Evolutionary conservation across 2,113 vertebrate species (phyloP), one percentile per base, ranked within the genome.

Genomic region (Piaya cayana): DNA sequence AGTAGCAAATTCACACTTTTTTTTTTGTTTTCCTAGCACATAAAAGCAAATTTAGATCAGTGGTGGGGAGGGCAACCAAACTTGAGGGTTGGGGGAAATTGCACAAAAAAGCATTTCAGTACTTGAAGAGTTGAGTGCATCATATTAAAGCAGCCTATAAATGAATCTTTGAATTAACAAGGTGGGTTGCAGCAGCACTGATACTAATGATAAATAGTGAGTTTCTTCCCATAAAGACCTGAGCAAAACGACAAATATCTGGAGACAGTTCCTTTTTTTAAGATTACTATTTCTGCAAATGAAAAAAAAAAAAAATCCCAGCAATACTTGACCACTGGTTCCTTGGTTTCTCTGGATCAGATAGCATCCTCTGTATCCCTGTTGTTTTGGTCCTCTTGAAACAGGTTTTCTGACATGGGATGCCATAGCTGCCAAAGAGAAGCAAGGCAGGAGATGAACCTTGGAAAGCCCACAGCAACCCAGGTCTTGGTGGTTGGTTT

Each of bases 1-100:
- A 96, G 89, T 88, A 81, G 77, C 83, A 94, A 80, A 91, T 95
- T 97, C 92, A 96, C 94, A 91, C 95, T 80, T 92, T 78, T 91
- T 78, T 91, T 69, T 56, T 68, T 94, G 85, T 90, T 93, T 91
- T 92, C 71, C 79, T 92, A 89, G 80, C 90, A 93, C 86, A 93
- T 86, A 43, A 94, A 96, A 96, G 78, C 56, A 32, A 92, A 95
- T 95, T 91, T 94, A 95, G 90, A 90, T 91, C 43, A 67, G 42
- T 91, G 56, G 18, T 63, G 55, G 76, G 88, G 70, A 82, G 78
- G 88, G 83, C 70, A 85, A 74, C 26, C 55, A 63, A 83, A 68
- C 56, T 70, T 39, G 45, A 55, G 8, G 39, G 30, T 29, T 64
- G 55, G 30, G 29, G 18, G 36, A 63, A 94, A 27, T 34, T 1